Base-by-base conservation (phyloP, 2,888 invertebrate species). In the Therioaphis trifolii region DNA sequence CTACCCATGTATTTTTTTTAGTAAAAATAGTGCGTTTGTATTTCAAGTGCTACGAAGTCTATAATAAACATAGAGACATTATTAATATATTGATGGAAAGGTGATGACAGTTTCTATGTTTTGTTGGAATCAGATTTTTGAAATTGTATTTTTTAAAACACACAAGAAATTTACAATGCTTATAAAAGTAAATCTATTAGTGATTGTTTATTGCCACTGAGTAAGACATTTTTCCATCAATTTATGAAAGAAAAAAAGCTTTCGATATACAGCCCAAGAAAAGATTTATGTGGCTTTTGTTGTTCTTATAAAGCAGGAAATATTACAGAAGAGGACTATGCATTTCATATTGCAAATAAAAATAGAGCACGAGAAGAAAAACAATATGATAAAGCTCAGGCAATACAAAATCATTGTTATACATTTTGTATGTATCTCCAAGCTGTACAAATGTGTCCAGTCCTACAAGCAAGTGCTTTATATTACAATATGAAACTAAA, bases 221-320 rank as follows among this genome's bases (percentile, higher is more conserved):
- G 63, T 63, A 63, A 63, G 7, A 29, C 29, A 15, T 63, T 15
- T 63, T 63, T 63, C 9, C 12, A 63, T 63, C 12, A 63, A 15
- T 29, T 15, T 29, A 63, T 63, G 63, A 63, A 63, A 63, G 29
- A 29, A 4, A 63, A 63, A 14, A 63, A 63, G 5, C 1, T 63
- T 63, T 63, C 29, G 1, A 29, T 63, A 27, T 63, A 15, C 18
- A 29, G 29, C 15, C 86, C 86, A n/a, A 85, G 85, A 85, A 87
- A 86, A 85, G 86, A 86, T 72, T 85, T 86, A 66, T 87, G 86
- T 84, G 86, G 86, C 82, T 84, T 80, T 40, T 87, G 87, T 69
- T 79, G 85, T 72, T 84, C 78, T 35, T 85, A 85, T 84, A 85
- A 85, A 84, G 84, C 84, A 43, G 86, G 86, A 61, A 80, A 85